These are phyloP conservation scores for Microplitis demolitor DNA, from an alignment of 1,140 invertebrate species.

Conservation along the genomic window DNA sequence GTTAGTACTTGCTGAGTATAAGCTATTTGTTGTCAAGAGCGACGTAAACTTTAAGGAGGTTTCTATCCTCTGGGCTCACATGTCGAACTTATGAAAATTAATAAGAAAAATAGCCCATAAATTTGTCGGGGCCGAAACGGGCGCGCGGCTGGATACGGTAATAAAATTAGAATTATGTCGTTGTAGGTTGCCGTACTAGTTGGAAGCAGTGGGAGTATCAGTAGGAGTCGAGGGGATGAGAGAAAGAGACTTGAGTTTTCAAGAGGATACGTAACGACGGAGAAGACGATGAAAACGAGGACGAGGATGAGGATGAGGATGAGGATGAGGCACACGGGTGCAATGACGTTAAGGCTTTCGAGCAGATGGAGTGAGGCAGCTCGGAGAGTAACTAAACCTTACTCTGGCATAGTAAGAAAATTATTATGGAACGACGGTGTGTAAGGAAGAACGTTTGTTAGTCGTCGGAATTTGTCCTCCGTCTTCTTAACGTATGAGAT, in stretches of 20 bases:
- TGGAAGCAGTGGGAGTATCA: no score
- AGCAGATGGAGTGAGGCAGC: neutral
- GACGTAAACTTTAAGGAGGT: constrained; percentile 1
- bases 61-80: constrained; percentile 33
- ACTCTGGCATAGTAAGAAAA: neutral
- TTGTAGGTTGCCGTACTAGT: constrained; percentile 6
- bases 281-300: neutral
- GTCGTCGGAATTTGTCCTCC: constrained; percentile 54
- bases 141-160: constrained; percentile 44
- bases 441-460: constrained; percentile 50
- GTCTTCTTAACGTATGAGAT: constrained; percentile 56
- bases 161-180: constrained; percentile 63
- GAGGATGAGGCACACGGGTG: neutral
- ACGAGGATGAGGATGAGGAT: neutral
- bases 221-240: neutral
- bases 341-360: neutral
- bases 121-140: constrained; percentile 42
- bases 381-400: neutral
- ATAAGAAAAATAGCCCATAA: constrained; percentile 63
- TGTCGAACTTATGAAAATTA: constrained; percentile 64
- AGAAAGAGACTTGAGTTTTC: neutral
- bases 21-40: constrained; percentile 3
- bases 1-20: neutral
- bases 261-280: no score
- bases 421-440: constrained; percentile 1